Evolutionary conservation across 2,888 invertebrate genomes (phyloP), one percentile per base, ranked within the genome.

Genomic region (Cabera pusaria): DNA sequence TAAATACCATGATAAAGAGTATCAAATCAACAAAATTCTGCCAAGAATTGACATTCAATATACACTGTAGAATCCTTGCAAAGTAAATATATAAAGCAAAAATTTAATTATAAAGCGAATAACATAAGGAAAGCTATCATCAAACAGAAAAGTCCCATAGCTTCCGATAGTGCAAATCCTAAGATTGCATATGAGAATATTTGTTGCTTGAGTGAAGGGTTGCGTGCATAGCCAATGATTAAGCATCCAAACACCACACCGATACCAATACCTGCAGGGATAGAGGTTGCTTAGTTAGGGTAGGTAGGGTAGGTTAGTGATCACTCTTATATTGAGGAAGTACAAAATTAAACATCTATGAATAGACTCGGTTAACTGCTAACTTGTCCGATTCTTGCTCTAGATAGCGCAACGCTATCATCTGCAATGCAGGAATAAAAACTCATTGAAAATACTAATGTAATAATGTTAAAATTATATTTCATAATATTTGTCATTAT

Each of bases 61-160:
- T 72, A 74, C 72, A 78, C 72, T 75, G 66, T 68, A 65, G 56
- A 14, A 4, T 14, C 4, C 14, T 14, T 14, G 3, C 14, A 14
- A 3, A n/a, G n/a, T n/a, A n/a, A n/a, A n/a, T n/a, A n/a, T n/a
- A n/a, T n/a, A n/a, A n/a, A n/a, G n/a, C 57, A 8, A 16, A 45
- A 41, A 47, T 41, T 25, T 42, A 47, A 23, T 57, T 95, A 98
- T 90, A 98, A 94, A 73, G 97, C 98, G 90, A 97, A 99, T 70
- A 99, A 92, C 90, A 99, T 93, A 73, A 99, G 90, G 93, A 99
- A 98, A 54, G 98, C 97, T 92, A 99, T 97, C 97, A 98, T 98
- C 72, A 99, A 91, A 92, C 98, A 98, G 92, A 99, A 99, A 51
- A 99, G 93, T 76, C 98, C 98, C 97, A 99, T 98, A 67, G 98